Evolutionary conservation across 1,140 invertebrate genomes (phyloP), one percentile per base, ranked within the genome.

Genomic region (Cephus cinctus): DNA sequence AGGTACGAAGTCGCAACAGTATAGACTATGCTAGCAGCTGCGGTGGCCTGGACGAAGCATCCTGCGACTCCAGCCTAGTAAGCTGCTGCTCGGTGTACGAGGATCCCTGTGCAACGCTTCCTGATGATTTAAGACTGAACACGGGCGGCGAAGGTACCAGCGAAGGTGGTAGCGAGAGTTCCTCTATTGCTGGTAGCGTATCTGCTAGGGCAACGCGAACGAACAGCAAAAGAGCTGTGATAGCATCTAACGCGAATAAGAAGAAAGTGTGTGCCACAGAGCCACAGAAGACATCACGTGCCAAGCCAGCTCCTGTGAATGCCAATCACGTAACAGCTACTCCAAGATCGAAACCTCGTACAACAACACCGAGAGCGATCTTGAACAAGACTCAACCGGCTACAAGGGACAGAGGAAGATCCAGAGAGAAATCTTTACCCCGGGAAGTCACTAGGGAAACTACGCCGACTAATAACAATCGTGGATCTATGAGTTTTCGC

Each of bases 161-260:
- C 56, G 84, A 86, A 50, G 82, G 84, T 48, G 86, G 87, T 14
- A 88, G 86, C 53, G 87, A 89, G 61, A 88, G 86, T 63, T 88
- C 86, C 0, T 87, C 86, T 0, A 67, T 88, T 20, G 75, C 80
- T 5, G 80, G 81, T 3, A 76, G 73, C 50, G 65, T 72, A 1
- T 69, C 71, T 2, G 61, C 59, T 30, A 50, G 50, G 50, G 56
- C 42, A 41, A 65, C 47, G 22, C 62, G 57, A 45, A 47, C 61
- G 35, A 25, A 51, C 30, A 36, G 41, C 3, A 54, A 51, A 62
- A 63, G 47, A 59, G 38, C 11, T 38, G 12, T 47, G 2, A 20
- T 56, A 27, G 32, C 60, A 1, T 51, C 51, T 6, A 57, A 42
- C 25, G 46, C 52, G 2, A 39, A 54, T 2, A 79, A 77, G 48